These are phyloP conservation scores for Drosophila chauvacae DNA, from an alignment of 1,140 invertebrate species.

Conservation along the genomic window DNA sequence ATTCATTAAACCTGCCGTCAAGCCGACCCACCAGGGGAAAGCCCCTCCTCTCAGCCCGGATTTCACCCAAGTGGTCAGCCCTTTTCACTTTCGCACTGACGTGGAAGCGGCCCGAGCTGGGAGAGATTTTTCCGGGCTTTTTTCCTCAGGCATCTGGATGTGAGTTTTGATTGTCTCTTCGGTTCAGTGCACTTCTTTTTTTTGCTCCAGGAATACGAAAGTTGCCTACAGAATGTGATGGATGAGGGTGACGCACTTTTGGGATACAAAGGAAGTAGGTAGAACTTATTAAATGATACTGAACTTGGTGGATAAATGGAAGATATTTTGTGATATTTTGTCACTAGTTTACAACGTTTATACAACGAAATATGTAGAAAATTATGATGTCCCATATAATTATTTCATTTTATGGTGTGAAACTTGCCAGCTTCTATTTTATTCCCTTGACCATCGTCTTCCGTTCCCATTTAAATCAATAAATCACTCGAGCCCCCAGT, in stretches of 20 bases:
- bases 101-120: conserved; percentile 10
- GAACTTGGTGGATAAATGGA: too few species aligned
- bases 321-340: not conserved
- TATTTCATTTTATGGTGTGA: conserved; percentile 2
- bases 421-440: conserved; percentile 11
- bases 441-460: not conserved
- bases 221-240: not conserved
- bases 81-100: conserved; percentile 61
- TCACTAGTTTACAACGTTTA: not conserved
- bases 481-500: conserved; percentile 58
- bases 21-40: conserved; percentile 37
- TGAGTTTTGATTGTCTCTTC: conserved; percentile 66
- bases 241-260: conserved; percentile 17
- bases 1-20: conserved; percentile 74
- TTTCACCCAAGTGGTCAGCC: conserved; percentile 47
- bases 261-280: not conserved
- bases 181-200: conserved; percentile 49
- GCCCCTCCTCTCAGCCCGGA: not conserved
- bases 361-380: not conserved
- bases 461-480: conserved; percentile 63
- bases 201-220: conserved; percentile 8
- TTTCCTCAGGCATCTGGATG: conserved; percentile 14
- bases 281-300: not conserved
- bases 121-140: conserved; percentile 14
- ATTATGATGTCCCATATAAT: conserved; percentile 8